Conservation (phyloP, 1,140 invertebrate species). For the Leptinotarsa lineolata region DNA sequence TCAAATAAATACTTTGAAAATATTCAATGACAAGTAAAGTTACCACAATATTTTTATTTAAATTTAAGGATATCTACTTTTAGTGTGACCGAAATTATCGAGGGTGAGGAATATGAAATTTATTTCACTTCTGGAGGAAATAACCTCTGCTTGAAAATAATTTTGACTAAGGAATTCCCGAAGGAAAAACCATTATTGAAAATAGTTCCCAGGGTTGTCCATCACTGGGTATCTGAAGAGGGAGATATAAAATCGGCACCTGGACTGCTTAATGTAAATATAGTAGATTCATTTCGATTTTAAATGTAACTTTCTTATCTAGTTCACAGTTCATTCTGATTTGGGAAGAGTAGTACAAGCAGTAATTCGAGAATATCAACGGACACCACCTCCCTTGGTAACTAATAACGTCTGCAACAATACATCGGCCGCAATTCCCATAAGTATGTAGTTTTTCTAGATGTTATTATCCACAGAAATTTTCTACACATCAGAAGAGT, state of each 20-base stretch:
- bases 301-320: constrained; percentile 37
- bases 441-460: constrained; percentile 41
- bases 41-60: constrained; percentile 26
- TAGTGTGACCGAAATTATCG: constrained; percentile 71
- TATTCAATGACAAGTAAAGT: constrained; percentile 65
- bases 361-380: constrained; percentile 75
- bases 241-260: constrained; percentile 71
- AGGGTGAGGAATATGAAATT: constrained; percentile 72
- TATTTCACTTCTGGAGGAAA: constrained; percentile 67
- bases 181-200: constrained; percentile 72
- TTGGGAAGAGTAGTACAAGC: constrained; percentile 77
- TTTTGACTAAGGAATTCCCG: constrained; percentile 71
- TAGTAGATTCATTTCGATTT: background rate
- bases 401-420: constrained; percentile 52
- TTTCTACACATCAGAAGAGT: no score
- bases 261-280: constrained; percentile 70
- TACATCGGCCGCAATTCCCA: constrained; percentile 51
- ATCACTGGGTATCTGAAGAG: constrained; percentile 70
- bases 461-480: no score
- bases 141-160: constrained; percentile 67
- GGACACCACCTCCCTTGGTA: constrained; percentile 62
- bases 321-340: constrained; percentile 77
- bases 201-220: constrained; percentile 67
- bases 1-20: constrained; percentile 74
- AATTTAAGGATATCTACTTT: constrained; percentile 39